These are phyloP conservation scores for Calyptomena viridis DNA, from an alignment of 2,113 vertebrate genomes.

Conservation along the genomic window DNA sequence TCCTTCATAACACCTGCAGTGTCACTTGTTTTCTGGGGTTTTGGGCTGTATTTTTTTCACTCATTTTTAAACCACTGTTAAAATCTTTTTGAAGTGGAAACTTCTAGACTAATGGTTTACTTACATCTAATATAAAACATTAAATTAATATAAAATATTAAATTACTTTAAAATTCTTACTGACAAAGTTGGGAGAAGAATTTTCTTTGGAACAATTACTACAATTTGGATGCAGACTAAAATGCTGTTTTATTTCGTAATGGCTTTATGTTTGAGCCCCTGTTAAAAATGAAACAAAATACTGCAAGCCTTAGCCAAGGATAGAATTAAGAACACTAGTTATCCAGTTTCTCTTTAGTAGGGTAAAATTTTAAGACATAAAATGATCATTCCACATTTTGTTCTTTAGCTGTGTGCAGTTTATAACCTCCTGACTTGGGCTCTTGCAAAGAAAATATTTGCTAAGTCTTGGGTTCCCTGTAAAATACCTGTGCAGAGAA, in stretches of 20 bases:
- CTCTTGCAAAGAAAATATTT: slow-evolving; percentile 40
- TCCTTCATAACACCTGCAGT: not conserved
- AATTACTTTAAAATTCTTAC: not conserved
- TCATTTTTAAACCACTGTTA: not conserved
- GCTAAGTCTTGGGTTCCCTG: slow-evolving; percentile 12
- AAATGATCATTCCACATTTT: not conserved
- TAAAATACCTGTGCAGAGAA: slow-evolving; percentile 6
- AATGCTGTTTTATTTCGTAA: not conserved
- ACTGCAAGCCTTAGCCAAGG: not conserved
- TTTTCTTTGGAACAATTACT: not conserved
- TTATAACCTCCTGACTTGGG: slow-evolving; percentile 14
- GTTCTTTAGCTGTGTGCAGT: not conserved
- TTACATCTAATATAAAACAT: not conserved
- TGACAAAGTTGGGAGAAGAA: not conserved
- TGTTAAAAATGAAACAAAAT: not conserved
- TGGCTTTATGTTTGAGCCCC: not conserved
- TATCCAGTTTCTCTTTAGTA: not conserved
- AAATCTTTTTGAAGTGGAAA: not conserved
- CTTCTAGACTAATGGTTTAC: not conserved
- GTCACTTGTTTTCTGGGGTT: not conserved
- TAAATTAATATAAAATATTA: no score
- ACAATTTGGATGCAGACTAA: not conserved
- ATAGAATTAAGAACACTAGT: not conserved
- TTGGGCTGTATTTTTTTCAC: not conserved
- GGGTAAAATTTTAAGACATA: not conserved